Conservation (phyloP, 2,888 invertebrate genomes). For the Cyclophora punctaria region DNA sequence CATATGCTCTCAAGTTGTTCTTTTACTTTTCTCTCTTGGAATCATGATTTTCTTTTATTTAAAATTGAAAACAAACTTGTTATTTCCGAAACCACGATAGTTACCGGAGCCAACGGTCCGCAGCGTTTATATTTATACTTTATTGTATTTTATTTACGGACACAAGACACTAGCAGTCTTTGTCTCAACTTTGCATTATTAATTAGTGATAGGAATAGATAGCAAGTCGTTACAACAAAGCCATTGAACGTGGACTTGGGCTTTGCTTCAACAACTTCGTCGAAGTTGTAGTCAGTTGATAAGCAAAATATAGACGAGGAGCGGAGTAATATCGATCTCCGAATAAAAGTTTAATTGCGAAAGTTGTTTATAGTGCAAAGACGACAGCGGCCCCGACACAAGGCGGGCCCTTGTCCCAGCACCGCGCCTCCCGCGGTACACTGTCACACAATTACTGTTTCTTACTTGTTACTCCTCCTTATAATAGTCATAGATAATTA, state of each 20-base stretch:
- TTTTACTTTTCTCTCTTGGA: too few relatives aligned
- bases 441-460: slow-evolving; percentile 34
- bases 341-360: slow-evolving; percentile 70
- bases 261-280: slow-evolving; percentile 20
- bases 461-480: slow-evolving; percentile 30
- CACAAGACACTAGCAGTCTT: neutral
- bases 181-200: neutral
- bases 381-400: slow-evolving; percentile 37
- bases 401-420: slow-evolving; percentile 21
- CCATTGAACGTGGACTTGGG: slow-evolving; percentile 14
- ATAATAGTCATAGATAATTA: slow-evolving; percentile 6
- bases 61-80: too few relatives aligned
- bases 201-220: neutral
- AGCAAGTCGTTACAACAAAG: slow-evolving; percentile 2
- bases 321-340: slow-evolving; percentile 51
- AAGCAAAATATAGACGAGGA: slow-evolving; percentile 44
- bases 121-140: too few relatives aligned
- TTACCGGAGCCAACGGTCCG: too few relatives aligned
- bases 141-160: too few relatives aligned
- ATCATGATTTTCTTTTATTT: too few relatives aligned
- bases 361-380: slow-evolving; percentile 63
- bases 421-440: slow-evolving; percentile 18
- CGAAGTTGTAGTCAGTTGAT: slow-evolving; percentile 34
- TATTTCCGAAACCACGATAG: too few relatives aligned
- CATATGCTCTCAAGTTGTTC: too few relatives aligned